Percentiles rank a stretch among this genome's conserved stretches.
These are phyloP conservation scores for Erpetoichthys calabaricus DNA, from an alignment of 2,797 vertebrate species.

Conservation along the genomic window DNA sequence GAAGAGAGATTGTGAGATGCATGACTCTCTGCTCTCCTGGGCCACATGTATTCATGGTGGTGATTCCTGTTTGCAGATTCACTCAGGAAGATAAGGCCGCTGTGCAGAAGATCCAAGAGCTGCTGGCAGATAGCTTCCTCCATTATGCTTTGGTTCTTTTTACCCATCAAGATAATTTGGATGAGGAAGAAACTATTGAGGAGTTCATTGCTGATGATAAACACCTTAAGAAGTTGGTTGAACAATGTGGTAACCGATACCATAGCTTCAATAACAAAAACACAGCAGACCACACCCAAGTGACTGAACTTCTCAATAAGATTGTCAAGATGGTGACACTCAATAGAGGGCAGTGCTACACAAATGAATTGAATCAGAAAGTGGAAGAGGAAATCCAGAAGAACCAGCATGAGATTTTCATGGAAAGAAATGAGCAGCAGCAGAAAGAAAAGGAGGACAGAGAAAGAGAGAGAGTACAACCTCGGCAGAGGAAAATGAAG, in stretches of 20 bases:
- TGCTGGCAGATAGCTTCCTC: constrained; percentile 11
- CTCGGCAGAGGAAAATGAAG: no score
- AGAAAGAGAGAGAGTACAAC: no score
- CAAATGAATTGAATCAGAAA: no score
- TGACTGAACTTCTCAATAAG: no score
- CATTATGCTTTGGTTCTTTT: constrained; percentile 20
- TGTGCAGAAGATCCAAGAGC: constrained; percentile 6
- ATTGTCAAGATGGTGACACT: no score
- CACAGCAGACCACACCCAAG: constrained; percentile 10
- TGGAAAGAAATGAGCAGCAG: no score
- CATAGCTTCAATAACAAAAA: constrained; percentile 17
- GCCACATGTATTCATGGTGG: constrained; percentile 20
- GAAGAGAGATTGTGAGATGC: constrained; percentile 7
- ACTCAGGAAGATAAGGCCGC: constrained; percentile 15
- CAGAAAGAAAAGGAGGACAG: no score
- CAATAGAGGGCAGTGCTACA: no score
- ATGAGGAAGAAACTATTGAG: constrained; percentile 5
- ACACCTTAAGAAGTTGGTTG: constrained; percentile 8
- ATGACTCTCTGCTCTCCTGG: constrained; percentile 16
- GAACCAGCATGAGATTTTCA: no score
- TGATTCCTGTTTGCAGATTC: constrained; percentile 15
- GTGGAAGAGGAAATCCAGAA: no score
- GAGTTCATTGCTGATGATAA: constrained; percentile 2
- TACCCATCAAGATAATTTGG: constrained; percentile 16
- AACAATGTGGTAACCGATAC: constrained; percentile 9